A percentile compares a stretch with the other conserved stretches of the same genome.
Evolutionary conservation across 2,797 vertebrate genomes (phyloP).

Genomic region (Halcyon badia): DNA sequence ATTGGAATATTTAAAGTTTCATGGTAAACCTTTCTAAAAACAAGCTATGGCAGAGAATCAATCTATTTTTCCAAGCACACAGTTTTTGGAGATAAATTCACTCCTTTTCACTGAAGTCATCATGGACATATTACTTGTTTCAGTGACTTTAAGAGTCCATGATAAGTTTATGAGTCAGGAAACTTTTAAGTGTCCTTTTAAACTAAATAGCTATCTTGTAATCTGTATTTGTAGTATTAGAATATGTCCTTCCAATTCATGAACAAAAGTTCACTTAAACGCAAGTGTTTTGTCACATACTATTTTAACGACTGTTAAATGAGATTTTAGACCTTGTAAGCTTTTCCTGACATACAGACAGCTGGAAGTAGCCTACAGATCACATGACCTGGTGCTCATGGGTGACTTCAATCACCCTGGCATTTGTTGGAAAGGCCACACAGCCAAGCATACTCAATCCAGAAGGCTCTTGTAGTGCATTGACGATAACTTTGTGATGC

Average conservation of each 20-base stretch:
- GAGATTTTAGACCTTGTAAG: neutral
- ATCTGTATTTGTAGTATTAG: neutral
- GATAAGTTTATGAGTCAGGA: neutral
- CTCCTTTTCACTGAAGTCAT: neutral
- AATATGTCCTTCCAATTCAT: neutral
- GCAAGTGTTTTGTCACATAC: neutral
- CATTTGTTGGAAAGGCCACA: too few relatives aligned
- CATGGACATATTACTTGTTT: neutral
- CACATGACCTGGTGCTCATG: too few relatives aligned
- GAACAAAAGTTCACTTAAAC: neutral
- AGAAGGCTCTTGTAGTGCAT: too few relatives aligned
- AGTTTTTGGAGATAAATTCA: neutral
- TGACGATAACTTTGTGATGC: too few relatives aligned
- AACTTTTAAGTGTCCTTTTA: neutral
- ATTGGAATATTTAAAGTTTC: neutral
- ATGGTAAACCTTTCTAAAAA: neutral
- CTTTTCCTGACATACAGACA: neutral
- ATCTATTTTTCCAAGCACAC: neutral
- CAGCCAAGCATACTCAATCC: too few relatives aligned
- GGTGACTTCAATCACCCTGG: too few relatives aligned
- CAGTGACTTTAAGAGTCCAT: fast-evolving
- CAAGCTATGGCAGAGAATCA: neutral
- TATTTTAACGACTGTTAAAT: neutral
- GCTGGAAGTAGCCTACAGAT: too few relatives aligned
- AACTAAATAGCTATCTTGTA: neutral